phyloP scores from a whole-genome alignment of 2,113 vertebrate species.

The Sturnus vulgaris region DNA sequence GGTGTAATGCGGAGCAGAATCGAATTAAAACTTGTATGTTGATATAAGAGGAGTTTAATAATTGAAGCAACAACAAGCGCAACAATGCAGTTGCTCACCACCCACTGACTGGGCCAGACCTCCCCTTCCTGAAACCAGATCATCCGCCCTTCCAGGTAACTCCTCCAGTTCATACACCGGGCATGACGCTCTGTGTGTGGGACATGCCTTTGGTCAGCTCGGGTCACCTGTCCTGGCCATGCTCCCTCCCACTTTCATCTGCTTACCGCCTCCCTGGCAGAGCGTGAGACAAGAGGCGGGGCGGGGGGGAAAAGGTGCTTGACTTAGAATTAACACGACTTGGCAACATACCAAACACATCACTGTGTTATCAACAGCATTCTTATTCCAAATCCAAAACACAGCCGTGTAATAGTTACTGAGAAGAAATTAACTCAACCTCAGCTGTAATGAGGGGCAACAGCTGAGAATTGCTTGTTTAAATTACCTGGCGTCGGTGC shows the following conservation, averaged over 20 bases:
- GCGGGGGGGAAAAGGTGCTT: too few species aligned
- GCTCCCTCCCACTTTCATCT: neutral
- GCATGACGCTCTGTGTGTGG: neutral
- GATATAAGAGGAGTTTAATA: neutral
- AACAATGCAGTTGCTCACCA: neutral
- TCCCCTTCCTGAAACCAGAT: neutral
- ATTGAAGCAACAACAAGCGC: neutral
- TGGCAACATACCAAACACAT: neutral
- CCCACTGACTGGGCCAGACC: neutral
- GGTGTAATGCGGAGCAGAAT: neutral
- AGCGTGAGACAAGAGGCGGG: too few species aligned
- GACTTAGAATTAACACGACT: neutral
- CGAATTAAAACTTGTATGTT: neutral
- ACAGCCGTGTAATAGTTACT: neutral
- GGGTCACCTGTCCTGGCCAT: neutral
- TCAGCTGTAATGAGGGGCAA: neutral
- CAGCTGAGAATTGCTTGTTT: neutral
- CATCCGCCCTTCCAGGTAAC: neutral
- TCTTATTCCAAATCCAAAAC: neutral
- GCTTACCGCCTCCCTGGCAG: neutral
- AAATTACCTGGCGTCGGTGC: too few species aligned
- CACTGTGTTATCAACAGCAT: neutral
- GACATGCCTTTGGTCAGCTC: neutral
- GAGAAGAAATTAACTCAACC: neutral
- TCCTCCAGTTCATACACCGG: accelerated